phyloP scores from a whole-genome alignment of 2,113 vertebrate genomes.

The Phoxinus phoxinus region DNA sequence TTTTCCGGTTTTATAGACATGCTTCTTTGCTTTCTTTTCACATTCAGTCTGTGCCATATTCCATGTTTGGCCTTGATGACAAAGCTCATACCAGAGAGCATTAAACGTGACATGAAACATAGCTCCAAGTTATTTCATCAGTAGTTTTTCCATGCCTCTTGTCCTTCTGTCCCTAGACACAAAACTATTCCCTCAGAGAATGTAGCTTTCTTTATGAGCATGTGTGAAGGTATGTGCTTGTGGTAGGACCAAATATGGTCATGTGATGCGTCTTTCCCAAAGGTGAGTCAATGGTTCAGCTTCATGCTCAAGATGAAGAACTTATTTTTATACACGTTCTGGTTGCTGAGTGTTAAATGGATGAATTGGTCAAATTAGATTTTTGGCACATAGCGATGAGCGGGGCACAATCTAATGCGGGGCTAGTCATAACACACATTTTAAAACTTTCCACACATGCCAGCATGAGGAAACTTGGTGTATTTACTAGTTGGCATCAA shows the following conservation, averaged over 20 bases:
- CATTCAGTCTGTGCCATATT: neutral
- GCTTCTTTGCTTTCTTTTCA: neutral
- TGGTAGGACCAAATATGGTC: constrained; percentile 29
- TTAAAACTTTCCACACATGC: too few relatives aligned
- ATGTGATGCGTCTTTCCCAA: constrained; percentile 29
- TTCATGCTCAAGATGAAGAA: constrained; percentile 12
- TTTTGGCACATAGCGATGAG: neutral
- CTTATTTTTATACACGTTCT: neutral
- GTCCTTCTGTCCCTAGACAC: constrained; percentile 37
- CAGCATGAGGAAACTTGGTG: too few relatives aligned
- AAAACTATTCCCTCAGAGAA: constrained; percentile 26
- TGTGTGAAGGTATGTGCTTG: constrained; percentile 44
- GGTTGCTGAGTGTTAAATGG: neutral
- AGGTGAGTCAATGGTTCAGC: neutral
- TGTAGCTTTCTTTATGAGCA: constrained; percentile 39
- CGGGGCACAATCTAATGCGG: too few relatives aligned
- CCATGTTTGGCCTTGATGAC: constrained; percentile 1
- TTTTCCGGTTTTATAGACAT: neutral
- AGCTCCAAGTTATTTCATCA: constrained; percentile 1
- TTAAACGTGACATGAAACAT: constrained; percentile 2
- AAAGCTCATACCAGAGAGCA: neutral
- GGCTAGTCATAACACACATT: too few relatives aligned
- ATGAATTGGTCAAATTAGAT: neutral
- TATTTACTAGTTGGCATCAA: too few relatives aligned
- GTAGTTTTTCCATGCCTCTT: constrained; percentile 9